Evolutionary conservation across 2,888 invertebrate species (phyloP).

Genomic region (Blastobasis adustella): DNA sequence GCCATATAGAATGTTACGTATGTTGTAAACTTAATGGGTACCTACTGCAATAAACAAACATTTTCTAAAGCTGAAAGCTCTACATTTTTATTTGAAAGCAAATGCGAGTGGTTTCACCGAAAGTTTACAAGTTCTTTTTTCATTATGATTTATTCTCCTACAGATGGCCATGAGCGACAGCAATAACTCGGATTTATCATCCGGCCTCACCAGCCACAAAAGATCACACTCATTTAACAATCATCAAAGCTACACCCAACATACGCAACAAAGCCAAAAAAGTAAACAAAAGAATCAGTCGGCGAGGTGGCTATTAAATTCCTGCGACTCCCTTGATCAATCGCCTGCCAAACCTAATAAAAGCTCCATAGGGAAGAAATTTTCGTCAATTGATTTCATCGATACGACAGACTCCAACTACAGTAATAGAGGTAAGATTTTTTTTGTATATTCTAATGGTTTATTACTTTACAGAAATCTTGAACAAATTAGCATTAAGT

Average conservation of each 20-base stretch:
- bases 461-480: no score
- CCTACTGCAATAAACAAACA: slow-evolving; percentile 6
- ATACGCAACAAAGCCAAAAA: slow-evolving; percentile 74
- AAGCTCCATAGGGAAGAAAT: slow-evolving; percentile 74
- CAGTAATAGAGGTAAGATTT: slow-evolving; percentile 67
- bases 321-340: slow-evolving; percentile 68
- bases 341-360: slow-evolving; percentile 57
- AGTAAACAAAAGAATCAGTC: slow-evolving; percentile 77
- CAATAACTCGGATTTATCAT: slow-evolving; percentile 65
- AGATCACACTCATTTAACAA: slow-evolving; percentile 82
- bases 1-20: slow-evolving; percentile 16
- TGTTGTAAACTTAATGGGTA: slow-evolving; percentile 23
- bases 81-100: no score
- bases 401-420: slow-evolving; percentile 72
- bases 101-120: no score
- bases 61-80: background rate
- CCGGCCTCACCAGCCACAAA: slow-evolving; percentile 77
- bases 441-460: no score
- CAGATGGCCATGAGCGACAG: slow-evolving; percentile 80
- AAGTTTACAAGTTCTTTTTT: no score
- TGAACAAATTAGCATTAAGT: no score
- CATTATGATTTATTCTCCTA: slow-evolving; percentile 17
- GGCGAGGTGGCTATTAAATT: slow-evolving; percentile 65
- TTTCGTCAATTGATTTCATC: slow-evolving; percentile 71
- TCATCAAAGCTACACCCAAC: slow-evolving; percentile 80